phyloP scores from a whole-genome alignment of 2,888 invertebrate genomes.

The Leucoptera coffeella region DNA sequence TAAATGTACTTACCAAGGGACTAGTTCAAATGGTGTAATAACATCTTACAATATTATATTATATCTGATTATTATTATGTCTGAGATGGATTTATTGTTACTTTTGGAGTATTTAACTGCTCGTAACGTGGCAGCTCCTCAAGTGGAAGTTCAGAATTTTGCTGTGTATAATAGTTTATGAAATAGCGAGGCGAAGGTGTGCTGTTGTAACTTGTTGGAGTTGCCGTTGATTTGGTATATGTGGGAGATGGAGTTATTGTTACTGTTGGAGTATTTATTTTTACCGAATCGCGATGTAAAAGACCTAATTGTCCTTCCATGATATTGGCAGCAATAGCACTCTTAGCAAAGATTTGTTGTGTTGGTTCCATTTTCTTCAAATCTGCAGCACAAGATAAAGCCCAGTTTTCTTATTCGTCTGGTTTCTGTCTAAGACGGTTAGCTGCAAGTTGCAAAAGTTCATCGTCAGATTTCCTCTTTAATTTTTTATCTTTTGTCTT shows the following conservation, averaged over 20 bases:
- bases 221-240: conserved; percentile 6
- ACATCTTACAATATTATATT: too few species aligned
- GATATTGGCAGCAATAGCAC: conserved; percentile 27
- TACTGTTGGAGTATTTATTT: conserved; percentile 8
- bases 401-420: conserved; percentile 15
- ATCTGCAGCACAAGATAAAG: conserved; percentile 27
- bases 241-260: conserved; percentile 7
- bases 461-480: conserved; percentile 4
- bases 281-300: conserved; percentile 23
- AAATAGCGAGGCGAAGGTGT: conserved; percentile 7
- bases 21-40: too few species aligned
- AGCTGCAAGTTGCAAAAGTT: conserved; percentile 4
- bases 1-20: too few species aligned
- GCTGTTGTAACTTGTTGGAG: conserved; percentile 7
- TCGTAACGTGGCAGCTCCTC: conserved; percentile 1
- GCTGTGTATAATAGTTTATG: conserved; percentile 7
- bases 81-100: too few species aligned
- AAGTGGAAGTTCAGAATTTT: conserved; percentile 7
- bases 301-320: conserved; percentile 34
- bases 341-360: conserved; percentile 35
- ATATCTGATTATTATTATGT: too few species aligned
- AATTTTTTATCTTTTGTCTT: conserved; percentile 1
- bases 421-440: conserved; percentile 4
- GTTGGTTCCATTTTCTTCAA: conserved; percentile 25
- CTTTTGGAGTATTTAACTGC: too few species aligned